Evolutionary conservation across 2,797 vertebrate genomes (phyloP).

Genomic region (Eulemur rubriventer): DNA sequence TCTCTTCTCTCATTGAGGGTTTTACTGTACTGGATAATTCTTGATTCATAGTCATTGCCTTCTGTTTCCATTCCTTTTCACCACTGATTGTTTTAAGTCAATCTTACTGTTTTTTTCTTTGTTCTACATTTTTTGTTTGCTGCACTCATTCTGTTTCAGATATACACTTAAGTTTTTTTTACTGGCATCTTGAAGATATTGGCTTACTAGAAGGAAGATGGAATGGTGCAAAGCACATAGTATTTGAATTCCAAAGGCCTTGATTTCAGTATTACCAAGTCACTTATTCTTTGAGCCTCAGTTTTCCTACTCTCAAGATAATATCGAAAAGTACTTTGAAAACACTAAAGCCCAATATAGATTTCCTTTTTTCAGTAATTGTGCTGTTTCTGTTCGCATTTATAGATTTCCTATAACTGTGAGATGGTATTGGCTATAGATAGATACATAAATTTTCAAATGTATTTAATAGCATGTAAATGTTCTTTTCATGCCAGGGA

Average conservation of each 20-base stretch:
- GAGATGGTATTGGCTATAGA: conserved; percentile 28
- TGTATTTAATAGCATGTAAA: conserved; percentile 45
- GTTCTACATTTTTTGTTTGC: background rate
- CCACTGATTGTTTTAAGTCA: background rate
- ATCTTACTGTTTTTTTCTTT: background rate
- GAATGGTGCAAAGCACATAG: background rate
- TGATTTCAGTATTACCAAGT: conserved; percentile 36
- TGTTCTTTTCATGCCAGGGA: conserved; percentile 36
- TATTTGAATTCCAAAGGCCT: conserved; percentile 42
- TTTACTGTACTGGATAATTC: background rate
- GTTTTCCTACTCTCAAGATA: conserved; percentile 42
- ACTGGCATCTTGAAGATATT: conserved; percentile 3
- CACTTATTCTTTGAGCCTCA: background rate
- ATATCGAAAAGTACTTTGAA: conserved; percentile 5
- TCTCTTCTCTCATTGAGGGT: background rate
- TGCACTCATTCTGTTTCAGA: background rate
- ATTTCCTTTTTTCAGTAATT: conserved; percentile 48
- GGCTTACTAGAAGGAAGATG: background rate
- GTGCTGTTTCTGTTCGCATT: background rate
- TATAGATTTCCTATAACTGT: conserved; percentile 29
- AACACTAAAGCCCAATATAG: background rate
- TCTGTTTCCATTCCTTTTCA: background rate
- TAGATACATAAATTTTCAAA: background rate
- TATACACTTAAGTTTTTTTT: background rate
- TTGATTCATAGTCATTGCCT: background rate